Conservation (phyloP, 2,113 vertebrate genomes). For the Loxodonta africana region DNA sequence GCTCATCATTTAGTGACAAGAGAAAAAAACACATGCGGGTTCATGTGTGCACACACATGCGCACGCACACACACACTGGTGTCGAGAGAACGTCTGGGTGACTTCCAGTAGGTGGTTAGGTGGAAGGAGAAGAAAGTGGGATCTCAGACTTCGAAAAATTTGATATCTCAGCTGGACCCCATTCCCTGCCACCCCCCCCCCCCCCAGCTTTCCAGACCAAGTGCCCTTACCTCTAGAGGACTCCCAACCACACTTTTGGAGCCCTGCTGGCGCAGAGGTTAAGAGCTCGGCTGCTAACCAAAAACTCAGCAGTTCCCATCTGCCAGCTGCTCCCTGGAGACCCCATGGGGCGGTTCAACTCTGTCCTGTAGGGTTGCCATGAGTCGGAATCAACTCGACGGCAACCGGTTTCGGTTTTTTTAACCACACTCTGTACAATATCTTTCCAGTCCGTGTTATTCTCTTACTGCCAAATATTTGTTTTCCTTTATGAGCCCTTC, state of each 20-base stretch:
- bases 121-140: constrained; percentile 37
- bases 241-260: no score
- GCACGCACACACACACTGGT: background rate
- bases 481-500: constrained; percentile 1
- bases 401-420: no score
- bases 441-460: background rate
- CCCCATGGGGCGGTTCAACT: no score
- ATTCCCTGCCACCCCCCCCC: background rate
- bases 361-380: no score
- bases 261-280: no score
- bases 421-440: background rate
- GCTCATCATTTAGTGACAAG: constrained; percentile 73
- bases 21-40: background rate
- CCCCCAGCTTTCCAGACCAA: background rate
- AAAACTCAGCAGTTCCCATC: no score
- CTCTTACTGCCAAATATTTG: constrained; percentile 22
- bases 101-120: constrained; percentile 23
- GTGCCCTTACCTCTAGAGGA: background rate
- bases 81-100: constrained; percentile 12
- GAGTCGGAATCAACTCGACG: no score
- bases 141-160: background rate
- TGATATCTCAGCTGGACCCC: background rate
- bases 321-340: no score
- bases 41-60: background rate
- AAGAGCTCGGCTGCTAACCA: no score